A percentile compares a stretch with the other conserved stretches of the same genome.
Conservation (phyloP, 35 echinoderm and acorn worm species). For the Holothuria glaberrima region DNA sequence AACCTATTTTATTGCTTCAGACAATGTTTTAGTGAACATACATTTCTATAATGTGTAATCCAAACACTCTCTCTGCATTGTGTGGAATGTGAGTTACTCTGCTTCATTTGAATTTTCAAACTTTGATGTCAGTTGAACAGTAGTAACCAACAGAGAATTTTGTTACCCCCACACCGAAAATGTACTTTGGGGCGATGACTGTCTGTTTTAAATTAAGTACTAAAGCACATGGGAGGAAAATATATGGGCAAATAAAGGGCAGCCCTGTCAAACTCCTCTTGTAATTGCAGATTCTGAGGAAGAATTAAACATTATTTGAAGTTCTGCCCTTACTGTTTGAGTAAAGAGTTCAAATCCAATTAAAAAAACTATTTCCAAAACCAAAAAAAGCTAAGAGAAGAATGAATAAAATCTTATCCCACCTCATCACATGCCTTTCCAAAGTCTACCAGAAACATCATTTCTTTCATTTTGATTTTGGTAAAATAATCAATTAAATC, state of each 20-base stretch:
- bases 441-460: conserved; percentile 8
- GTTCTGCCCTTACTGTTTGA: neutral
- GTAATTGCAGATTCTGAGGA: neutral
- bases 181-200: too few relatives aligned
- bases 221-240: neutral
- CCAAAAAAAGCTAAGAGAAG: neutral
- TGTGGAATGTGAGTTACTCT: too few relatives aligned
- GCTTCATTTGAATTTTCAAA: too few relatives aligned
- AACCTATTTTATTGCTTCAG: too few relatives aligned
- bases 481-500: neutral
- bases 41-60: too few relatives aligned
- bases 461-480: neutral
- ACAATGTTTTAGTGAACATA: too few relatives aligned
- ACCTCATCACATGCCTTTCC: conserved; percentile 20
- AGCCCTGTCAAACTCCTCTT: neutral
- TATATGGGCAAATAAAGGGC: neutral
- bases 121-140: too few relatives aligned
- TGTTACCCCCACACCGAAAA: too few relatives aligned
- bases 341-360: neutral
- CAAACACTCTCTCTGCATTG: too few relatives aligned
- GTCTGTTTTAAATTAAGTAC: neutral
- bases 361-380: neutral
- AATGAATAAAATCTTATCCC: neutral
- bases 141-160: too few relatives aligned
- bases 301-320: neutral